Evolutionary conservation across 1,140 invertebrate genomes (phyloP).

Genomic region (Diuraphis noxia): DNA sequence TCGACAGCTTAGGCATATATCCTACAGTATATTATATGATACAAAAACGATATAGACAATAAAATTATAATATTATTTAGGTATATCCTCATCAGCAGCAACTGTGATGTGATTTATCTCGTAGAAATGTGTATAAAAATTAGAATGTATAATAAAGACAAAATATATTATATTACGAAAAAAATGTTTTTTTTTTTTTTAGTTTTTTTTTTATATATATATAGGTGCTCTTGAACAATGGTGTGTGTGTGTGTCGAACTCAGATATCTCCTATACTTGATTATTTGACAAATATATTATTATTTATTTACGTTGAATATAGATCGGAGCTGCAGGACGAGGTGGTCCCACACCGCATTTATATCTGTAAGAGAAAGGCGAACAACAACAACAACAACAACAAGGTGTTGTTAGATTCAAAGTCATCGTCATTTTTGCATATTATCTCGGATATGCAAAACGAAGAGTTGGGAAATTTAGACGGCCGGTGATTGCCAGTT

Average conservation of each 20-base stretch:
- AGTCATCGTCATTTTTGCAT: neutral
- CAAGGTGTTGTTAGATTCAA: neutral
- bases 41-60: neutral
- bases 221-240: too few relatives aligned
- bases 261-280: too few relatives aligned
- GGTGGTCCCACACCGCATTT: accelerated
- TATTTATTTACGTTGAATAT: neutral
- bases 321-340: neutral
- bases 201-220: neutral
- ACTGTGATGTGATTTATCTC: conserved; percentile 52
- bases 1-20: conserved; percentile 8
- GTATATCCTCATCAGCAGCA: conserved; percentile 39
- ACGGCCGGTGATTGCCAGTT: neutral
- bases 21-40: conserved; percentile 1
- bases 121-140: conserved; percentile 45
- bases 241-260: neutral
- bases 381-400: neutral
- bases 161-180: conserved; percentile 38
- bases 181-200: too few relatives aligned
- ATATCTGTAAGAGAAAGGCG: neutral
- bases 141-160: conserved; percentile 39
- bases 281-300: neutral
- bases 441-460: neutral
- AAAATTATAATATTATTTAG: conserved; percentile 19
- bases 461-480: neutral